Evolutionary conservation across 2,113 vertebrate species (phyloP), one percentile per base, ranked within the genome.

Genomic region (Sterna hirundo): DNA sequence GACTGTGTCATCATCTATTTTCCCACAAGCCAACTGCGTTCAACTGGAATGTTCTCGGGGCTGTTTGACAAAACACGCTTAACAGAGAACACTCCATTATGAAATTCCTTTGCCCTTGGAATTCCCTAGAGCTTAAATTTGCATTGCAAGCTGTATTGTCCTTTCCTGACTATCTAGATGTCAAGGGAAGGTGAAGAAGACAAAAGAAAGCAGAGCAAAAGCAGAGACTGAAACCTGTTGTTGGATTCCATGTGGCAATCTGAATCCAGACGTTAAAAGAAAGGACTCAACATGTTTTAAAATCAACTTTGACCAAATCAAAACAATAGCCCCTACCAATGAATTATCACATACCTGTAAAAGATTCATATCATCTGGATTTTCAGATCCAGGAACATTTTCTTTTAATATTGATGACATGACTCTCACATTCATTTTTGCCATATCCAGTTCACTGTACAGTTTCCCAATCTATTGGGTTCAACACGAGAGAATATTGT

Each of bases 401-500:
- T 98, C 98, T 79, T 96, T 97, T 90, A 98, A 8, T 85, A 98
- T 98, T 34, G 97, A 93, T 5, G 98, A 98, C 98, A 98, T 98
- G 65, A 98, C 98, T 52, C 81, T 97, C 83, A 98, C 92, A 0
- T 98, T 98, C 97, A 98, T 98, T 91, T 97, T 98, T 92, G 98
- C 97, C 98, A 98, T 98, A 69, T 98, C 98, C 87, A 98, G 85
- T 49, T 98, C 98, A 80, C 98, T 98, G 93, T 98, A 98, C 57
- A 98, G 72, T 52, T 98, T 98, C 47, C 97, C 98, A 74, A 98
- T 97, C 98, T 98, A 97, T 52, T 40, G 44, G 57, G 27, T 64
- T 85, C 71, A 95, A 92, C 4, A 51, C 9, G 70, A 85, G 19
- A 85, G 64, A 82, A 69, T 58, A 64, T 60, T 61, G 32, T 44